Evolutionary conservation across 2,113 vertebrate genomes (phyloP).

Genomic region (Sphaerodactylus townsendi): DNA sequence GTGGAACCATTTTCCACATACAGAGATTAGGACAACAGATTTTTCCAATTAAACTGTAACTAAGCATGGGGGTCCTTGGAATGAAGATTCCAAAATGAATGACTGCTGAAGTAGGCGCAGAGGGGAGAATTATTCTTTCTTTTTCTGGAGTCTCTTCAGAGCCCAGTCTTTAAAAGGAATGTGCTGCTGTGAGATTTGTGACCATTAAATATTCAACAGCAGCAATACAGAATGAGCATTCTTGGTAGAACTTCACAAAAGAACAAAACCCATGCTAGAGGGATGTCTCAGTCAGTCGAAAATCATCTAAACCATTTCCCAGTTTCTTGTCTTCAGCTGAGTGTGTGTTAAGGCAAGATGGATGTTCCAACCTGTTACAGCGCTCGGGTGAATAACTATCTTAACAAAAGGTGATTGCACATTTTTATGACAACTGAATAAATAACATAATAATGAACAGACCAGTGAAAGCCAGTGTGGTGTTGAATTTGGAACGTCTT

Average conservation of each 20-base stretch:
- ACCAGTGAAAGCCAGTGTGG: not conserved
- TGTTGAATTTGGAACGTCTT: not conserved
- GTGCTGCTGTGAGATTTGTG: slow-evolving; percentile 36
- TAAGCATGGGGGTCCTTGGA: not conserved
- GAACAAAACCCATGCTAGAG: slow-evolving; percentile 16
- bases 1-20: not conserved
- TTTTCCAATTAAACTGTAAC: slow-evolving; percentile 10
- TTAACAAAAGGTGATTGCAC: not conserved
- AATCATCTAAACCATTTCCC: not conserved
- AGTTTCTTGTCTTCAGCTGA: slow-evolving; percentile 7
- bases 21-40: slow-evolving; percentile 4
- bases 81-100: not conserved
- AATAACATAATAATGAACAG: not conserved
- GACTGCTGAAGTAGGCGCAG: not conserved
- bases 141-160: not conserved
- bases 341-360: too few species aligned
- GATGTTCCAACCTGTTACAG: not conserved
- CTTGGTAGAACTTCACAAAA: not conserved
- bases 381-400: not conserved
- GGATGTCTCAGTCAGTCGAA: slow-evolving; percentile 17
- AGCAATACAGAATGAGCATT: not conserved
- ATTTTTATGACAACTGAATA: not conserved
- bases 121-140: not conserved
- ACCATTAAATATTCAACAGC: slow-evolving; percentile 27
- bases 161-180: not conserved